Percentiles rank a stretch among this genome's conserved stretches.
Evolutionary conservation across 2,113 vertebrate genomes (phyloP).

Genomic region (Leuciscus idus): DNA sequence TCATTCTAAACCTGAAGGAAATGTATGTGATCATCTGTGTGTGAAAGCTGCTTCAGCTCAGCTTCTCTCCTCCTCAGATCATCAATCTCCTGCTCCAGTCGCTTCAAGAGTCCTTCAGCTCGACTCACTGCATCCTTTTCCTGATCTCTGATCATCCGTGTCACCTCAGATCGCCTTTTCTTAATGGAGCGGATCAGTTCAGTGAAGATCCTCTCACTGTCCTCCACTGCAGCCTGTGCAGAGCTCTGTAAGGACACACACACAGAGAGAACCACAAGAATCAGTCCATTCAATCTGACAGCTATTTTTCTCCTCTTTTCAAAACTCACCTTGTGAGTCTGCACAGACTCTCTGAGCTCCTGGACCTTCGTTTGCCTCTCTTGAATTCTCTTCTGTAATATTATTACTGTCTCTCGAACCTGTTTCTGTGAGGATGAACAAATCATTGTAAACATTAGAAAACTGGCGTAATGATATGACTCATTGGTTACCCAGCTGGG

Average conservation of each 20-base stretch:
- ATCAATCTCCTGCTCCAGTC: conserved; percentile 46
- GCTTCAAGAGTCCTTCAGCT: neutral
- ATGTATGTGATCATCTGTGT: neutral
- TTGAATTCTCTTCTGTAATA: neutral
- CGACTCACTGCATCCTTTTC: conserved; percentile 27
- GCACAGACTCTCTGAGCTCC: neutral
- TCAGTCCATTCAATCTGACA: neutral
- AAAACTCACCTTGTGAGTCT: neutral
- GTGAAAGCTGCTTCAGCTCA: conserved; percentile 47
- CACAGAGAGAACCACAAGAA: neutral
- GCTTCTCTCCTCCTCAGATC: conserved; percentile 49
- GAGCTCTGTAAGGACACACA: conserved; percentile 24
- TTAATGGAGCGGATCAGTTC: conserved; percentile 40
- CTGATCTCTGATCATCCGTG: conserved; percentile 35
- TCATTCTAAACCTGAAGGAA: neutral
- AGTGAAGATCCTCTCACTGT: conserved; percentile 47
- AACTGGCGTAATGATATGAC: no score
- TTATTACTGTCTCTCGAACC: neutral
- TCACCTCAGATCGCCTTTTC: conserved; percentile 14
- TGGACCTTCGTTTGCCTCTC: neutral
- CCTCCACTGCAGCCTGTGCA: conserved; percentile 45
- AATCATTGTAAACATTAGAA: neutral
- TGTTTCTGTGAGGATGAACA: neutral
- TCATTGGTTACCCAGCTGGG: no score
- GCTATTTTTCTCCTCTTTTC: neutral